phyloP scores from a whole-genome alignment of 2,113 vertebrate genomes.

The Danio rerio region DNA sequence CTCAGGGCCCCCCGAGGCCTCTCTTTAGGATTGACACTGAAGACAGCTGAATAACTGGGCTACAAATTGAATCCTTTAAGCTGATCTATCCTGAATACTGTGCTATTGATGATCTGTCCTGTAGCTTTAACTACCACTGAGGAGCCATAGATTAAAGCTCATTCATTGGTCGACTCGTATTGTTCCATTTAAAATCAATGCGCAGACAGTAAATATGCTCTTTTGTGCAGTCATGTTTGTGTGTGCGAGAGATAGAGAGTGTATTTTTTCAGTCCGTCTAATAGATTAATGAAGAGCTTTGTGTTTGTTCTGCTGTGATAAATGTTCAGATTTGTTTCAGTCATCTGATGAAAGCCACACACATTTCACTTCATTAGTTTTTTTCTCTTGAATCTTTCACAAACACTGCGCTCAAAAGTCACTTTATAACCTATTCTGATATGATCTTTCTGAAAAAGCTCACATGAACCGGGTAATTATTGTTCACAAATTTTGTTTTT shows the following conservation, averaged over 20 bases:
- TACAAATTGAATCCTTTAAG: constrained; percentile 41
- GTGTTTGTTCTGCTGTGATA: neutral
- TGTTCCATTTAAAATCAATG: constrained; percentile 31
- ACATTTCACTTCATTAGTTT: neutral
- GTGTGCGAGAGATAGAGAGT: neutral
- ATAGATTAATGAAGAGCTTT: no score
- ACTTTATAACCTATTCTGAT: constrained; percentile 45
- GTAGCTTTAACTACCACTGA: constrained; percentile 26
- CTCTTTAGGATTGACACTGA: constrained; percentile 43
- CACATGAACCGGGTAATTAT: neutral
- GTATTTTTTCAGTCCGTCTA: constrained; percentile 46
- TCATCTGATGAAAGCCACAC: constrained; percentile 13
- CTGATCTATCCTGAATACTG: constrained; percentile 32
- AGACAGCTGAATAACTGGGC: constrained; percentile 47
- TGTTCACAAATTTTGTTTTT: no score
- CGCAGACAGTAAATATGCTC: constrained; percentile 40
- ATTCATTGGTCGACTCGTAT: neutral
- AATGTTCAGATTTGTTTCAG: constrained; percentile 41
- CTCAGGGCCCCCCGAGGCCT: constrained; percentile 7
- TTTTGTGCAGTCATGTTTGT: constrained; percentile 16
- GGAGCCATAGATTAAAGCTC: constrained; percentile 31
- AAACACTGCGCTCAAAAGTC: neutral
- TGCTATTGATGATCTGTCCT: constrained; percentile 21
- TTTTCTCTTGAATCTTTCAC: neutral
- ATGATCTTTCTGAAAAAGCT: constrained; percentile 46